Evolutionary conservation across 2,888 invertebrate species (phyloP).

Genomic region (Zaprionus obscuricornis): DNA sequence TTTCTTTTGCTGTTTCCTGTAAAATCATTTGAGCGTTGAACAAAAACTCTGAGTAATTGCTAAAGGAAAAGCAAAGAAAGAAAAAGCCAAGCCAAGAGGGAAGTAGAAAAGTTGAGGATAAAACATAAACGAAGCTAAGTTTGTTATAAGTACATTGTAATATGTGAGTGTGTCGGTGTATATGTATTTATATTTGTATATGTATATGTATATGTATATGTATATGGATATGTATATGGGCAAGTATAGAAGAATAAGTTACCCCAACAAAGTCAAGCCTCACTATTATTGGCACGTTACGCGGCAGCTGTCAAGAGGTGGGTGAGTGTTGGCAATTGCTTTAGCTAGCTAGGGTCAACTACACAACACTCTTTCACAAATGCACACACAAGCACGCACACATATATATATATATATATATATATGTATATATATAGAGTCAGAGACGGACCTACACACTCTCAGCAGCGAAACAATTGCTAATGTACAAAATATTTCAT

Average conservation of each 20-base stretch:
- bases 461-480: slow-evolving; percentile 57
- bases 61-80: slow-evolving; percentile 35
- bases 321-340: slow-evolving; percentile 12
- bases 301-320: slow-evolving; percentile 15
- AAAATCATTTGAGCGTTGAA: slow-evolving; percentile 50
- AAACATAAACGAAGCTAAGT: slow-evolving; percentile 43
- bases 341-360: slow-evolving; percentile 38
- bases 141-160: slow-evolving; percentile 34
- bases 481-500: slow-evolving; percentile 77
- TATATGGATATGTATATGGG: slow-evolving; percentile 42
- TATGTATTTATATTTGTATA: not conserved
- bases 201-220: slow-evolving; percentile 37
- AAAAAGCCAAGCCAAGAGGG: slow-evolving; percentile 10
- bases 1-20: slow-evolving; percentile 22
- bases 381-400: slow-evolving; percentile 22
- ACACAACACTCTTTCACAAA: slow-evolving; percentile 18
- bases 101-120: slow-evolving; percentile 15
- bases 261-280: slow-evolving; percentile 59
- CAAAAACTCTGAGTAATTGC: slow-evolving; percentile 73
- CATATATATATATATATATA: slow-evolving; percentile 20
- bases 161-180: slow-evolving; percentile 10
- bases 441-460: no score
- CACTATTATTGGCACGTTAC: slow-evolving; percentile 72
- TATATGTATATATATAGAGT: no score
- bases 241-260: no score